Evolutionary conservation across 2,888 invertebrate genomes (phyloP).

Genomic region (Rambutsinella grinnellia): DNA sequence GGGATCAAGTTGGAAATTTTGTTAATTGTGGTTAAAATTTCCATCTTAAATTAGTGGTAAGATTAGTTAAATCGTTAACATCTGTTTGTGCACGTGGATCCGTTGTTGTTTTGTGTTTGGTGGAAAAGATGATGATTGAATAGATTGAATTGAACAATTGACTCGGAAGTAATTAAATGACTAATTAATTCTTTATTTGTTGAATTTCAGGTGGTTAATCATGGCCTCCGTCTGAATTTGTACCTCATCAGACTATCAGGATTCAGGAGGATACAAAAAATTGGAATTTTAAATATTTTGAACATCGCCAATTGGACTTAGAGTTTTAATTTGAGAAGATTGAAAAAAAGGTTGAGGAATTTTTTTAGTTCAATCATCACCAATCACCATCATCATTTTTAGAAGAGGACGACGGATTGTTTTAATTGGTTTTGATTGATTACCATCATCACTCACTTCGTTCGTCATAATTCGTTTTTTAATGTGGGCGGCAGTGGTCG

Average conservation of each 20-base stretch:
- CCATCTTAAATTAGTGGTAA: no score
- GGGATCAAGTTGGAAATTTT: no score
- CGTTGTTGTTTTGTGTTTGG: no score
- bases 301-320: conserved; percentile 32
- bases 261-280: conserved; percentile 50
- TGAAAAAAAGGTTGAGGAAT: neutral
- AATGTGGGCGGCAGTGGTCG: neutral
- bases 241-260: conserved; percentile 57
- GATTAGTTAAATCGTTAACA: no score
- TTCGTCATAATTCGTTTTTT: neutral
- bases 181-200: no score
- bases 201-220: conserved; percentile 59
- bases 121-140: no score
- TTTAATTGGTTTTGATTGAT: no score
- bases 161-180: no score
- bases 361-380: conserved; percentile 28
- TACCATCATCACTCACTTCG: neutral
- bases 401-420: neutral
- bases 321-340: conserved; percentile 9
- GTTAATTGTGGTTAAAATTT: no score
- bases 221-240: conserved; percentile 63
- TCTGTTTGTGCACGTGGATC: no score
- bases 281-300: conserved; percentile 31
- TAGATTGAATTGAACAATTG: no score
- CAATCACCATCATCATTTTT: neutral